These are phyloP conservation scores for Prinia subflava DNA, from an alignment of 2,113 vertebrate genomes.

Conservation along the genomic window DNA sequence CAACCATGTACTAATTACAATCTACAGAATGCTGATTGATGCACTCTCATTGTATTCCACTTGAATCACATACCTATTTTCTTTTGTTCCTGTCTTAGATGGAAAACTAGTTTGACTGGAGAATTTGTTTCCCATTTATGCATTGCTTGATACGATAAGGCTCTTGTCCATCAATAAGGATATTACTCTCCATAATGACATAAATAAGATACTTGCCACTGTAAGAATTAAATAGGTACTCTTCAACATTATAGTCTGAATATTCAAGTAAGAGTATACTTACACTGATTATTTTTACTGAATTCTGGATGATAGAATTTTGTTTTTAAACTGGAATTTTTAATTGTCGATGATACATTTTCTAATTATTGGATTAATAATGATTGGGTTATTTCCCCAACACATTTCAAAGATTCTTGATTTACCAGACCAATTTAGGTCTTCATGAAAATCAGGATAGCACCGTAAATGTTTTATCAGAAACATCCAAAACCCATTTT, in stretches of 20 bases:
- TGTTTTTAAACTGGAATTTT: background rate
- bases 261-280: background rate
- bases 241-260: background rate
- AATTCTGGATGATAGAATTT: background rate
- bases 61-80: background rate
- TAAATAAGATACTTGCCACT: background rate
- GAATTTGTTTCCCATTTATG: background rate
- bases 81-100: background rate
- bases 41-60: background rate
- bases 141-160: background rate
- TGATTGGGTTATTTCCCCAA: background rate
- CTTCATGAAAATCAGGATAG: background rate
- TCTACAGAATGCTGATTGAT: background rate
- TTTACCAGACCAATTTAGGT: background rate
- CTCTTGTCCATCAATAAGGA: background rate
- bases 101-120: background rate
- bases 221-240: background rate
- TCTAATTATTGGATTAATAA: background rate
- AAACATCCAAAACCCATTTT: background rate
- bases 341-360: background rate
- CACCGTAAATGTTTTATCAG: background rate
- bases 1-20: background rate
- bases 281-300: background rate
- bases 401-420: background rate
- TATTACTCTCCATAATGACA: background rate